phyloP scores from a whole-genome alignment of 2,797 vertebrate species.

The Halcyon smyrnensis region DNA sequence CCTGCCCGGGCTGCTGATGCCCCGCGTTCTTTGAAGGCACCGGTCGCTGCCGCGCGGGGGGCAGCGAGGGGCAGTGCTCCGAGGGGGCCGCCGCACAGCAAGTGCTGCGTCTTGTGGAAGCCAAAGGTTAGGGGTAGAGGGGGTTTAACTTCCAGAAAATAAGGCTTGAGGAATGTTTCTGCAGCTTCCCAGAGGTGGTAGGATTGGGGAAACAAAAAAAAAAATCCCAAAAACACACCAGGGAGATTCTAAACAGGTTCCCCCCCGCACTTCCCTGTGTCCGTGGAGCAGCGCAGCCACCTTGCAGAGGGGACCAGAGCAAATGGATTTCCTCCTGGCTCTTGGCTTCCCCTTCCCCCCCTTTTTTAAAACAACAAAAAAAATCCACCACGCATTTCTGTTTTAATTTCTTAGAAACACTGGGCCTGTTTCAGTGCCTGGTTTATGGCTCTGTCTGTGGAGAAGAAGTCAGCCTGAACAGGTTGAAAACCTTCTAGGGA shows the following conservation, averaged over 20 bases:
- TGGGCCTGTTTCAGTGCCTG: neutral
- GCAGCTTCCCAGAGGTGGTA: neutral
- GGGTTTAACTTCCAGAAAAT: neutral
- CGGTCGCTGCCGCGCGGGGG: neutral
- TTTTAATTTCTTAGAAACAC: neutral
- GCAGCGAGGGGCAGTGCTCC: neutral
- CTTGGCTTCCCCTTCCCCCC: neutral
- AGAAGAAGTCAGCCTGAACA: neutral
- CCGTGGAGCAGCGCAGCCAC: neutral
- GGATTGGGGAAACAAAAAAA: neutral
- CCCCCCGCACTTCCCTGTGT: accelerated
- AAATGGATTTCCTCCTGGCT: neutral
- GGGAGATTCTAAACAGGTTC: neutral
- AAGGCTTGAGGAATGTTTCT: neutral
- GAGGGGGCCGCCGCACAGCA: neutral
- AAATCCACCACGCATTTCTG: neutral
- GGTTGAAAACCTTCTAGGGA: constrained; percentile 20
- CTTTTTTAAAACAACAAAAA: too few species aligned
- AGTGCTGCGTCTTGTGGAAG: neutral
- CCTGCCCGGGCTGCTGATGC: neutral
- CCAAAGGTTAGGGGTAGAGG: neutral
- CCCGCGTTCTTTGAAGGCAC: neutral
- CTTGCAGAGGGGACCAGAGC: neutral
- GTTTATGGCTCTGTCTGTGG: neutral
- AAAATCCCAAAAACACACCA: neutral